Conservation (phyloP, 2,113 vertebrate genomes). For the Hyperoodon ampullatus region DNA sequence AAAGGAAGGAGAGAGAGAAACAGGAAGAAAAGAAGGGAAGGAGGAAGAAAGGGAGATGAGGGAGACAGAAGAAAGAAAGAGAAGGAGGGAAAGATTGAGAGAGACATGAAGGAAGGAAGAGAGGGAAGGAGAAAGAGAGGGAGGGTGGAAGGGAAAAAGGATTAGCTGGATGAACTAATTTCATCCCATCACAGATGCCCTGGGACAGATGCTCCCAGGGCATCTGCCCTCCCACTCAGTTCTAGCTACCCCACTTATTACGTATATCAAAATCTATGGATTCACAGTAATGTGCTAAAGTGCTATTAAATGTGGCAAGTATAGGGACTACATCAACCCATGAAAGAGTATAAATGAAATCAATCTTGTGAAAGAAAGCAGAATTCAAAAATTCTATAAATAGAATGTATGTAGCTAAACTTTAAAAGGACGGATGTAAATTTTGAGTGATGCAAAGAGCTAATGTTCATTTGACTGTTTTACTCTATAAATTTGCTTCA, state of each 20-base stretch:
- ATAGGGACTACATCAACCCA: neutral
- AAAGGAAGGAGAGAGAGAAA: neutral
- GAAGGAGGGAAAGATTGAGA: neutral
- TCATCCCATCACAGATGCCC: neutral
- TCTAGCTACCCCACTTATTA: neutral
- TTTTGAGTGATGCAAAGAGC: neutral
- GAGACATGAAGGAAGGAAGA: neutral
- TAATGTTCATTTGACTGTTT: neutral
- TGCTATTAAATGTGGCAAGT: neutral
- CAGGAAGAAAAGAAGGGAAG: too few species aligned
- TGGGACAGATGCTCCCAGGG: neutral
- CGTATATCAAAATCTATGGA: neutral
- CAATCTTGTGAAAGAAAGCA: slow-evolving; percentile 16
- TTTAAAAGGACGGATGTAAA: neutral
- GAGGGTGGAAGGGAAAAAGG: neutral
- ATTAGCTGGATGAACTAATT: neutral
- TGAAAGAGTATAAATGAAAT: neutral
- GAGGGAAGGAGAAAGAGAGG: neutral
- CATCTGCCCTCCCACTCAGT: neutral
- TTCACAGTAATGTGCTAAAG: neutral
- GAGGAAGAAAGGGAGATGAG: too few species aligned
- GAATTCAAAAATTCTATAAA: neutral
- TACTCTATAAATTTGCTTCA: slow-evolving; percentile 8
- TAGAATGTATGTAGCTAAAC: neutral
- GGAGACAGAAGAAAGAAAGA: neutral